phyloP scores from a whole-genome alignment of 2,888 invertebrate genomes.

The Drosophila barbarae region DNA sequence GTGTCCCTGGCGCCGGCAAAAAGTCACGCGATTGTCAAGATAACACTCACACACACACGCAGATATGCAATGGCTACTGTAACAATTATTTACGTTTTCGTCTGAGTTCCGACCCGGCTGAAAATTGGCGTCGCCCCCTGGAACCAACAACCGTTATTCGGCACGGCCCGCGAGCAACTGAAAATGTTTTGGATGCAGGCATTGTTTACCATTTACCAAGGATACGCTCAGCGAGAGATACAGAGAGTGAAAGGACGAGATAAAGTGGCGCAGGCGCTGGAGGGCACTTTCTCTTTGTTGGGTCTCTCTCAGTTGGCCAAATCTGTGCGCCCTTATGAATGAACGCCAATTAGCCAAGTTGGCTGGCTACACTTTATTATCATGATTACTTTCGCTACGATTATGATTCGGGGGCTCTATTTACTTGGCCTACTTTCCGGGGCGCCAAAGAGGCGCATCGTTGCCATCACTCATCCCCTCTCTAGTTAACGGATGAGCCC shows the following conservation, averaged over 20 bases:
- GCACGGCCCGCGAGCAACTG: slow-evolving; percentile 47
- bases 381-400: slow-evolving; percentile 42
- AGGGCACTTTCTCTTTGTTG: not conserved
- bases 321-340: slow-evolving; percentile 52
- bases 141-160: slow-evolving; percentile 38
- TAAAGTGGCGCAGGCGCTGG: slow-evolving; percentile 10
- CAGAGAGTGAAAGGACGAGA: not conserved
- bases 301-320: not conserved
- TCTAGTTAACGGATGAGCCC: slow-evolving; percentile 18
- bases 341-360: slow-evolving; percentile 61
- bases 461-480: slow-evolving; percentile 16
- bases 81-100: slow-evolving; percentile 27
- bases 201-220: slow-evolving; percentile 42
- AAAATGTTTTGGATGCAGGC: slow-evolving; percentile 51
- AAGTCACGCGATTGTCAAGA: slow-evolving; percentile 65
- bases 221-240: slow-evolving; percentile 28
- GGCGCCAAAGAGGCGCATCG: slow-evolving; percentile 13
- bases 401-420: slow-evolving; percentile 24
- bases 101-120: not conserved
- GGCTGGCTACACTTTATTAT: slow-evolving; percentile 48
- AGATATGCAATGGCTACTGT: slow-evolving; percentile 24
- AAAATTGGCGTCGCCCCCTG: not conserved
- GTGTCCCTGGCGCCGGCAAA: slow-evolving; percentile 32
- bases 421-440: slow-evolving; percentile 8
- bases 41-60: slow-evolving; percentile 35